Evolutionary conservation across 2,113 vertebrate species (phyloP), one percentile per base, ranked within the genome.

Genomic region (Archilochus colubris): DNA sequence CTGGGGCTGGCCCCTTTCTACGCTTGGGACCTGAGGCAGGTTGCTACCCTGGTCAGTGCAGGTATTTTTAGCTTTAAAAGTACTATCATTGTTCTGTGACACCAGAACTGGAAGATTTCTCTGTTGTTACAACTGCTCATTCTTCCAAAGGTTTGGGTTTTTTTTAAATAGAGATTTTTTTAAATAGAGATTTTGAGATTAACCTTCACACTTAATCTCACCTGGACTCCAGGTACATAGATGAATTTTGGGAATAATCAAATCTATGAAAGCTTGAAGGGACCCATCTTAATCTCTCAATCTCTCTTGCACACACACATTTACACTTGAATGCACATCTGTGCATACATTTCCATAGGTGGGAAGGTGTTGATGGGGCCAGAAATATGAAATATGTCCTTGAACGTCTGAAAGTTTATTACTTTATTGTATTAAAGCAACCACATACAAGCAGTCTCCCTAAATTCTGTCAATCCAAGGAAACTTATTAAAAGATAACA

Each of bases 141-240:
- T 18, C 30, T 79, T 86, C 72, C 73, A 70, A 90, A 86, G 36
- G 36, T 38, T 33, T 33, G 33, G 16, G 28, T 82, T 82, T 78
- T 91, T 96, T 33, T 33, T 33, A 33, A 33, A 33, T 33, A 33
- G 33, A 33, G 33, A 33, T 33, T 33, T 33, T 33, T 33, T 33
- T 7, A 33, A 33, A 33, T 33, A 33, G 33, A 33, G 33, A 33
- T 33, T 33, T 33, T 33, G 33, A 33, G 77, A 59, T 36, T 22
- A 96, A 87, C 80, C 28, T 91, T 82, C 36, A 51, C 17, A 68
- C 68, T 87, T 58, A 38, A 86, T 88, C 51, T 79, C 82, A 81
- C 38, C 40, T 73, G 46, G 54, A 38, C 8, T 86, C 33, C 51
- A 88, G 57, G 18, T 77, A 31, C 21, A 31, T 83, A 67, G 72